phyloP scores from a whole-genome alignment of 2,797 vertebrate genomes.

The Buphagus erythrorhynchus region DNA sequence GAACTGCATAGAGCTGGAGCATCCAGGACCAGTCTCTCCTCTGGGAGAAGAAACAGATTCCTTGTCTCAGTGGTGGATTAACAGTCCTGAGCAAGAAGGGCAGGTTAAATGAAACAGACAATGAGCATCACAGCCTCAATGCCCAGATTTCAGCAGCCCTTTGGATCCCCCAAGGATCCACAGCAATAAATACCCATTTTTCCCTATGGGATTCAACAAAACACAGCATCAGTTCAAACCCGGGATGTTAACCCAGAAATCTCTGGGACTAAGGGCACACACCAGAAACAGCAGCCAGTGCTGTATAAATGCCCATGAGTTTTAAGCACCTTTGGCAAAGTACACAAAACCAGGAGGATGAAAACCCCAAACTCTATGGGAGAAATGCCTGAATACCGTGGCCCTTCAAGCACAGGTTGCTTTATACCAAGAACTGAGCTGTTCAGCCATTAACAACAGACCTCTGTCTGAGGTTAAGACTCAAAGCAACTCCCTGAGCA shows the following conservation, averaged over 20 bases:
- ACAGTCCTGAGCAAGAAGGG: background rate
- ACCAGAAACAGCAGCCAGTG: background rate
- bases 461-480: background rate
- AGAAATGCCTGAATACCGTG: background rate
- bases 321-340: background rate
- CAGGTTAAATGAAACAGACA: rapidly evolving
- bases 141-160: background rate
- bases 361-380: background rate
- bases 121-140: rapidly evolving
- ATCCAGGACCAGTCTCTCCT: background rate
- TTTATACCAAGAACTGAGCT: background rate
- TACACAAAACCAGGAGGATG: background rate
- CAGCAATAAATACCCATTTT: background rate
- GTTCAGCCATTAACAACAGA: background rate
- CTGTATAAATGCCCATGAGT: rapidly evolving
- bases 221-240: background rate
- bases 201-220: background rate
- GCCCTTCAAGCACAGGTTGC: background rate
- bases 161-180: rapidly evolving
- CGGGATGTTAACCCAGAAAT: background rate
- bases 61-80: rapidly evolving
- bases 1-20: rapidly evolving
- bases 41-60: background rate
- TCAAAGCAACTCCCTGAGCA: background rate
- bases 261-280: rapidly evolving